Evolutionary conservation across 2,888 invertebrate genomes (phyloP), one percentile per base, ranked within the genome.

Genomic region (Zeuzera pyrina): DNA sequence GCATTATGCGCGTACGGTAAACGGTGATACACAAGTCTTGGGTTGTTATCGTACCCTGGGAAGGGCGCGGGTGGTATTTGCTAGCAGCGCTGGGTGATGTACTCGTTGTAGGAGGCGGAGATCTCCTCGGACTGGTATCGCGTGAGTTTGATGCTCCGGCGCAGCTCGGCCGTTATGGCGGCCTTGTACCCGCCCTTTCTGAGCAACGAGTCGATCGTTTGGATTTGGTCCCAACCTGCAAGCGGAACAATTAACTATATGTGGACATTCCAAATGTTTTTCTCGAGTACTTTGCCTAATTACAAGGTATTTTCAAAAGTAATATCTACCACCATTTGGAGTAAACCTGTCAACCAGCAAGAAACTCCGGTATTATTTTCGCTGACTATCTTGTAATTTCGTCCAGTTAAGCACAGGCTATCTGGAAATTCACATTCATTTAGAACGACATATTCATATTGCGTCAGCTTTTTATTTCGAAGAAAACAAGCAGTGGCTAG

Each of bases 171-270:
- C n/a, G 94, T 94, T 42, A 97, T 95, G 33, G 87, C 78, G 15
- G 96, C 94, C 69, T 95, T 95, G 84, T 91, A 98, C 29, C 99
- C 99, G 45, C 98, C 98, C 84, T 99, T 99, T 49, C 97, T 90
- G 43, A 99, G 87, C 41, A 99, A 85, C 23, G 98, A 97, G 83
- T 99, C 98, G 61, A 99, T 97, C 13, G 99, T 99, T 84, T 98
- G 97, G 47, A 94, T 89, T 83, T 96, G 95, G 88, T 98, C 95
- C 99, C 99, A 99, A 55, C 98, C 98, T 98, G 77, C 12, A 83
- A 66, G n/a, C n/a, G n/a, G 25, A 25, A 25, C 12, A 5, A 2
- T 25, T 25, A 11, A 24, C 25, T 11, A 25, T 12, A 25, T 3
- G 8, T 12, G 13, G 12, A 11, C 12, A 16, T 19, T 1, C 8